phyloP scores from a whole-genome alignment of 1,140 invertebrate species.

The Plutomurus gul region DNA sequence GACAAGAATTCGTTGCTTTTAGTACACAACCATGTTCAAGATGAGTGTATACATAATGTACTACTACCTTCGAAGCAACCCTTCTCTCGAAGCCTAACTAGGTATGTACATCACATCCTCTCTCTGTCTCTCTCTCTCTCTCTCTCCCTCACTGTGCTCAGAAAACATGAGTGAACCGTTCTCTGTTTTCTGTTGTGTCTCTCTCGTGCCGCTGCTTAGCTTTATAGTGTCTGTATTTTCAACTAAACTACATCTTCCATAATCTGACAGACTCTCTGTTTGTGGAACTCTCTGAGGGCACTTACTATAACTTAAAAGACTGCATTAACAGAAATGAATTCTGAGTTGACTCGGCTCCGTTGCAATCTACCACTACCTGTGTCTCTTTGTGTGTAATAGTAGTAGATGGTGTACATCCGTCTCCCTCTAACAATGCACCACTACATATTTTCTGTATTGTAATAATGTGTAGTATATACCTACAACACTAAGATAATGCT shows the following conservation, averaged over 20 bases:
- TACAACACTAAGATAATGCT: too few relatives aligned
- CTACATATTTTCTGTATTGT: background rate
- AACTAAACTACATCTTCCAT: slow-evolving; percentile 18
- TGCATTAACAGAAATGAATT: background rate
- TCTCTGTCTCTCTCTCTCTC: background rate
- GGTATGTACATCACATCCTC: background rate
- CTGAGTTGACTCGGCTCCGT: too few relatives aligned
- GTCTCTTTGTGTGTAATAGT: background rate
- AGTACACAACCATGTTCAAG: background rate
- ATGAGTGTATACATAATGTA: background rate
- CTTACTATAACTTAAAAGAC: slow-evolving; percentile 26
- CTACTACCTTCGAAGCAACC: background rate
- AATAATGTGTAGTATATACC: background rate
- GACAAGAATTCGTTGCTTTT: slow-evolving; percentile 19
- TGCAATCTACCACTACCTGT: background rate
- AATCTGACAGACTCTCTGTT: slow-evolving; percentile 12
- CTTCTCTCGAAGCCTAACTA: background rate
- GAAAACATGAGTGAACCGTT: background rate
- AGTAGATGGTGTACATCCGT: too few relatives aligned
- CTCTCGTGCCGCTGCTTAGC: background rate
- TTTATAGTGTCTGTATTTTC: slow-evolving; percentile 25
- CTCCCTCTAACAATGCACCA: too few relatives aligned
- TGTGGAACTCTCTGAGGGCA: background rate
- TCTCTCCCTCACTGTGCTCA: background rate
- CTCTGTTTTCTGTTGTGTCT: background rate